Base-by-base conservation (phyloP, 1,140 invertebrate species). In the Reticulitermes speratus region DNA sequence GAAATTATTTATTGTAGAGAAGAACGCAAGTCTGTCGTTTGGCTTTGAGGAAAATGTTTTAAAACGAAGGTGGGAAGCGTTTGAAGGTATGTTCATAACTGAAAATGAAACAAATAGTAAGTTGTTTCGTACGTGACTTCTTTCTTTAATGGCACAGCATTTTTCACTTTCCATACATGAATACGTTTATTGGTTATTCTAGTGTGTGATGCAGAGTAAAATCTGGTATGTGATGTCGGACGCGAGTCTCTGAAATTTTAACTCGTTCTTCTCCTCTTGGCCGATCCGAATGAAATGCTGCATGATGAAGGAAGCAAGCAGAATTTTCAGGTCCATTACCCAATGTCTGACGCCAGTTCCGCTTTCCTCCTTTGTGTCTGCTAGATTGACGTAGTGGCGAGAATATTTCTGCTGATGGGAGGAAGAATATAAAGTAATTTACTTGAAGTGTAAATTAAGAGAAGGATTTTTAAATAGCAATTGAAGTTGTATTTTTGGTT, bases 251-350 rank as follows among this genome's bases (percentile, higher is more conserved):
- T 8, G 14, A 65, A 65, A 7, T 65, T 65, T 65, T 65, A 65
- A 65, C 59, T 65, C 19, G 14, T 55, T 55, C n/a, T 12, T 30
- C 65, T n/a, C 12, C 14, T 75, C 65, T 75, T 25, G 65, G 65
- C 25, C 7, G n/a, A 75, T 25, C 65, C 52, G 52, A 55, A 55
- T 55, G 52, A 55, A 19, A 55, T 21, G 14, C 52, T 55, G 52
- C 52, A 25, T 30, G n/a, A 75, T 75, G 65, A 75, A 30, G 6
- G 65, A 75, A 75, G 65, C 65, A 25, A 30, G 65, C n/a, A 5
- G 65, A 75, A 75, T 75, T 75, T 75, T 75, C 65, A 75, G 65
- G 65, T 75, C n/a, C 65, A 75, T 75, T 75, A 75, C 65, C 65
- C 65, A 30, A 75, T 75, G n/a, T 75, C 65, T 75, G 65, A 30